Percentiles rank a stretch among this genome's conserved stretches.
These are phyloP conservation scores for Aphodius granarius DNA, from an alignment of 2,888 invertebrate species.

Conservation along the genomic window DNA sequence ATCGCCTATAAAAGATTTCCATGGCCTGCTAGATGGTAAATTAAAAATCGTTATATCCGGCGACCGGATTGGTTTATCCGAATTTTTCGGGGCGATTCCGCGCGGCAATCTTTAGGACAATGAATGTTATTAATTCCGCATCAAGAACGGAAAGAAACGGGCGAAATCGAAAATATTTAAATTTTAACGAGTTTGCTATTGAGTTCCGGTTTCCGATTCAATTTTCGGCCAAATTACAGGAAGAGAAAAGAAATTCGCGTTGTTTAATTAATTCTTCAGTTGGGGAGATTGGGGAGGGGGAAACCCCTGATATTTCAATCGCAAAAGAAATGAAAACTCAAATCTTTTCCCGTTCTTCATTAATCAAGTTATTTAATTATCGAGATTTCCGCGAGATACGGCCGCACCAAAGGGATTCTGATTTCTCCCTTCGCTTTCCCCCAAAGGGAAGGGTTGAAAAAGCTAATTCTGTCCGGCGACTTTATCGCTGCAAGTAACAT, in stretches of 20 bases:
- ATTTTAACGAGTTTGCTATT: not conserved
- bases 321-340: not conserved
- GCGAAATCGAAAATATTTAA: not conserved
- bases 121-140: not conserved
- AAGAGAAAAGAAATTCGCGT: not conserved
- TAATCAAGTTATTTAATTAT: conserved; percentile 6
- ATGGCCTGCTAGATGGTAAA: not conserved
- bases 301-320: not conserved
- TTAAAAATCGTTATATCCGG: not conserved
- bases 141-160: not conserved
- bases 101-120: not conserved
- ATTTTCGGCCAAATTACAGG: not conserved
- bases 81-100: not conserved
- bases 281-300: not conserved
- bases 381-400: not conserved
- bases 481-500: not conserved
- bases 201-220: not conserved
- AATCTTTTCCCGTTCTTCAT: not conserved
- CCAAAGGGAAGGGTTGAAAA: not conserved
- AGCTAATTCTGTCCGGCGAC: not conserved
- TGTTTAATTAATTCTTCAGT: not conserved
- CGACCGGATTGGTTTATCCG: not conserved
- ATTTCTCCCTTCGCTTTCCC: not conserved
- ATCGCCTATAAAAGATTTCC: not conserved
- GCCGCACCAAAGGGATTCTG: not conserved